These are phyloP conservation scores for Nannoperca obscura DNA, from an alignment of 2,797 vertebrate genomes.

Conservation along the genomic window DNA sequence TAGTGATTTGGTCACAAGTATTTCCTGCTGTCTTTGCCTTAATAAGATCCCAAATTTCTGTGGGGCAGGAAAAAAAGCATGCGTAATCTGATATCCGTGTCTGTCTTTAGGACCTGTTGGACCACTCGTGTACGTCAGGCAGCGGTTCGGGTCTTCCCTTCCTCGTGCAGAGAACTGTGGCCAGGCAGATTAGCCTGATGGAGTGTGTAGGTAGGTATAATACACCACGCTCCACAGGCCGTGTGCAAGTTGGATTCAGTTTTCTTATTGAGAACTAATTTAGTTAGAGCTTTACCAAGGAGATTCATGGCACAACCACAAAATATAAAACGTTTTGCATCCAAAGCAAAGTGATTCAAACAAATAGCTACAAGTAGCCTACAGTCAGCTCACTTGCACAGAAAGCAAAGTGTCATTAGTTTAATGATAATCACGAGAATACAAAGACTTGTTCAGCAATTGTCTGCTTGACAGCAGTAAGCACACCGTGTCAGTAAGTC, in stretches of 20 bases:
- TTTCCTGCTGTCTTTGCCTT: background rate
- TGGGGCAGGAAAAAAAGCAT: background rate
- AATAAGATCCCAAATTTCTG: background rate
- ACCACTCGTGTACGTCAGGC: slow-evolving; percentile 88
- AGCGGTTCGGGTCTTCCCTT: slow-evolving; percentile 89
- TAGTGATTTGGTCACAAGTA: background rate
- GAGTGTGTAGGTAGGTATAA: slow-evolving; percentile 86
- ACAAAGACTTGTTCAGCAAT: background rate
- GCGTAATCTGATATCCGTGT: slow-evolving; percentile 19
- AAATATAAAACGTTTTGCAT: background rate
- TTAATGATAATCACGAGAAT: background rate
- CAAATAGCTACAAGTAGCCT: background rate
- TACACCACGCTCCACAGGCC: background rate
- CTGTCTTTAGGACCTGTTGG: slow-evolving; percentile 83
- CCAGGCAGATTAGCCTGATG: slow-evolving; percentile 88
- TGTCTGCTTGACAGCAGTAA: background rate
- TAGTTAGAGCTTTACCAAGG: background rate
- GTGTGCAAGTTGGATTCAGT: background rate
- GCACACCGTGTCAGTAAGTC: background rate
- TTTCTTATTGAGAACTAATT: background rate
- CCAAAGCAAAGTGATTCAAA: background rate
- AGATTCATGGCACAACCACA: background rate
- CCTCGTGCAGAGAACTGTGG: slow-evolving; percentile 89
- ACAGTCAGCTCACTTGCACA: background rate
- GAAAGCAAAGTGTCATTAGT: too few relatives aligned